phyloP scores from a whole-genome alignment of 2,113 vertebrate genomes.

The Seriola aureovittata region DNA sequence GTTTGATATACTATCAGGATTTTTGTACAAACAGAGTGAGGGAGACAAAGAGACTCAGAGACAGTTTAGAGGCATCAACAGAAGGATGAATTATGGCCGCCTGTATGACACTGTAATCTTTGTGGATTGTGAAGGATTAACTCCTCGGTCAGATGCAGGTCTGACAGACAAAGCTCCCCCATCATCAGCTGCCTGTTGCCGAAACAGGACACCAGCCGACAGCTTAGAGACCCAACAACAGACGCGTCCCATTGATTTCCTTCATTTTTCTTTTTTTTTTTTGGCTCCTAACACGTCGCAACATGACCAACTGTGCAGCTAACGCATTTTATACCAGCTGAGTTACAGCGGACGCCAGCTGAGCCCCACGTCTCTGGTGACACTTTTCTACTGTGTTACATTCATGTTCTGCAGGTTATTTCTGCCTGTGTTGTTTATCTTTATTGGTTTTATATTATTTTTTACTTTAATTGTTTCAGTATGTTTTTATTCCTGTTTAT shows the following conservation, averaged over 20 bases:
- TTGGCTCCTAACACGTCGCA: constrained; percentile 32
- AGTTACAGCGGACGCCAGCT: constrained; percentile 12
- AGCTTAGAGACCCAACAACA: constrained; percentile 66
- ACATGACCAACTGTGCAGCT: constrained; percentile 19
- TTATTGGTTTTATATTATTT: neutral
- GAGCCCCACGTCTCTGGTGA: constrained; percentile 20
- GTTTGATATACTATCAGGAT: neutral
- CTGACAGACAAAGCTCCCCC: constrained; percentile 64
- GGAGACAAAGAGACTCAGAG: constrained; percentile 9
- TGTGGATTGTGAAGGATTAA: constrained; percentile 75
- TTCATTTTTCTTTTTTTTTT: constrained; percentile 25
- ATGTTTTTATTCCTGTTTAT: neutral
- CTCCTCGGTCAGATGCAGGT: constrained; percentile 58
- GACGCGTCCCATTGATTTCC: constrained; percentile 57
- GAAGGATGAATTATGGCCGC: constrained; percentile 39
- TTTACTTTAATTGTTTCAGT: neutral
- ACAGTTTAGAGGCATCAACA: neutral
- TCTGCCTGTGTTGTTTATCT: neutral
- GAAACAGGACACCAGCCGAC: constrained; percentile 68
- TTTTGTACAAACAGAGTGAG: constrained; percentile 20
- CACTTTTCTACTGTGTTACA: neutral
- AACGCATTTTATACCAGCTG: neutral
- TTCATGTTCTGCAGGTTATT: neutral
- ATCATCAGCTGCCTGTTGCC: constrained; percentile 66
- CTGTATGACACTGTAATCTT: constrained; percentile 65